Base-by-base conservation (phyloP, 2,113 vertebrate species). In the Acrocephalus kingi region DNA sequence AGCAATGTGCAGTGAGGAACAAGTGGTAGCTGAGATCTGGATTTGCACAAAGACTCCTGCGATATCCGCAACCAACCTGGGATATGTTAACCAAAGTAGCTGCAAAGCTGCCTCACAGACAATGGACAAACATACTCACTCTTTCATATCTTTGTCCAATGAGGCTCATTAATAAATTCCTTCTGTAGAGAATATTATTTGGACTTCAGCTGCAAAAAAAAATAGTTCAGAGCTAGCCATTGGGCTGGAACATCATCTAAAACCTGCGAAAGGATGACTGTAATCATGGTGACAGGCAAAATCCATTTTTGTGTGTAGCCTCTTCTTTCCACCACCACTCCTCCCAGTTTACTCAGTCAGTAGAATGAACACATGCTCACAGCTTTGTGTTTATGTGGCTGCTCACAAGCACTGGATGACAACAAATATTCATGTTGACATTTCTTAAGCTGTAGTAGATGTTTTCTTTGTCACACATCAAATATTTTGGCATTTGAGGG, bases 331-430 rank as follows among this genome's bases (percentile, higher is more conserved):
- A 10, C 15, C 24, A 51, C 45, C 5, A 35, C 7, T 8, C 15
- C 6, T 61, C 24, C 8, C 15, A 14, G 2, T 39, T 48, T 35
- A 52, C 28, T 55, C 22, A 68, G 16, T 10, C 1, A 1, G 3
- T 9, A 31, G 14, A 64, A 45, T 16, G 6, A 71, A 9, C 15
- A 27, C 16, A 37, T 27, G 5, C 13, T 61, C 35, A 48, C 19
- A 68, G 21, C 7, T 39, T 39, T 39, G 37, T 30, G 7, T 63
- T 63, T 55, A 66, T 15, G 3, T 62, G 51, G 16, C 6, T 85
- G 25, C 6, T 31, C 20, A 63, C 12, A 30, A 18, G 19, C 46
- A 4, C 25, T 33, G 59, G 20, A 59, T 1, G 0, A 54, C 15
- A 61, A 8, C 15, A 83, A 61, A 11, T 54, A 28, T 22, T 75